Base-by-base conservation (phyloP, 2,797 vertebrate genomes). In the Clarias fuscus region DNA sequence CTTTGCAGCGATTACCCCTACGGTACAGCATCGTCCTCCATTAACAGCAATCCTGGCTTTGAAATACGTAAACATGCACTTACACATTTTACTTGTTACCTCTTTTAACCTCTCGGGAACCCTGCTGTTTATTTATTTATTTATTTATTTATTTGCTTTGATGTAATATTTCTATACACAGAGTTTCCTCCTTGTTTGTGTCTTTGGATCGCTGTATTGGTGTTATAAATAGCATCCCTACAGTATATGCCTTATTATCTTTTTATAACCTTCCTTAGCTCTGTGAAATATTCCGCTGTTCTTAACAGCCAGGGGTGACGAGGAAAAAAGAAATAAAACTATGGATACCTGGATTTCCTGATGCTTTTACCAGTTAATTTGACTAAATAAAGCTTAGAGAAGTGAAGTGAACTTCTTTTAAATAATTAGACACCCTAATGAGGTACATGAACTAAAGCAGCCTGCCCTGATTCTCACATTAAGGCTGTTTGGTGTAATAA, bases 401-500 rank as follows among this genome's bases (percentile, higher is more conserved):
- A 27, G 43, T 53, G n/a, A 76, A 20, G n/a, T 27, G 30, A 15
- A 17, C 48, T 18, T 48, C n/a, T 76, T 27, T 27, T 7, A 76
- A 27, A 43, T 56, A n/a, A 76, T 76, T 76, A 76, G 73, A 76
- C 58, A 27, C 73, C n/a, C 18, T 76, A 58, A 58, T 18, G 27
- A 58, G 7, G n/a, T 27, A 58, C 24, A 58, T 75, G 1, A 56
- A 18, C 48, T 58, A 59, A 17, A 33, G 17, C 53, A 58, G 48
- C 8, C 8, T 5, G 53, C 30, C 27, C 53, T 33, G 24, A 53
- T 0, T n/a, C 1, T 72, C 11, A 72, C 43, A 73, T 14, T 48
- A 73, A 30, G 40, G 22, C 20, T 37, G 13, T 24, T 24, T 43
- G 22, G 43, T 24, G 17, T 37, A 70, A 70, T 70, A 6, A 3